These are phyloP conservation scores for Pseudotriccus pelzelni DNA, from an alignment of 2,797 vertebrate species.

Conservation along the genomic window DNA sequence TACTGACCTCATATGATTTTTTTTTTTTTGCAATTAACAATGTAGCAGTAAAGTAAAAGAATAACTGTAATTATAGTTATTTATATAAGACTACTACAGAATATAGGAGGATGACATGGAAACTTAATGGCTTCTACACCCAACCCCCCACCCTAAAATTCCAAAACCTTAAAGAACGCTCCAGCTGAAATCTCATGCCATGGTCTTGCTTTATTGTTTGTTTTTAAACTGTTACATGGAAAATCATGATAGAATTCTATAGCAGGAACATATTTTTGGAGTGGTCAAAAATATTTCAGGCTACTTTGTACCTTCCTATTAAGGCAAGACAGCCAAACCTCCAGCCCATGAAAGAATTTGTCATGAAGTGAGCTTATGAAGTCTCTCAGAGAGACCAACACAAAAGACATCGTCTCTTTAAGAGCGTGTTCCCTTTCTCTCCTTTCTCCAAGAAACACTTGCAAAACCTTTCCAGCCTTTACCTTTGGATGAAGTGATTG, in stretches of 20 bases:
- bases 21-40: background rate
- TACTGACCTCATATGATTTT: background rate
- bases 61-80: background rate
- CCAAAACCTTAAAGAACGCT: background rate
- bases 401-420: background rate
- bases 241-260: constrained; percentile 1
- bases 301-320: constrained; percentile 24
- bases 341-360: background rate
- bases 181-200: background rate
- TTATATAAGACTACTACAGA: background rate
- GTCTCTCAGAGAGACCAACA: background rate
- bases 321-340: background rate
- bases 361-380: background rate
- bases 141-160: rapidly evolving
- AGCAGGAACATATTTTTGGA: constrained; percentile 25
- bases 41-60: background rate
- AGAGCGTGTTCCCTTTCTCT: background rate
- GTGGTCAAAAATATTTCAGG: background rate
- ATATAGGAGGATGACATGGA: background rate
- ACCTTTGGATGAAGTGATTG: background rate
- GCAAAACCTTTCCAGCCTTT: background rate
- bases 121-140: background rate
- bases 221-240: constrained; percentile 9
- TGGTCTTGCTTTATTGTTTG: background rate
- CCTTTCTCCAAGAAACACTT: background rate